Base-by-base conservation (phyloP, 2,113 vertebrate species). In the Pithys albifrons region DNA sequence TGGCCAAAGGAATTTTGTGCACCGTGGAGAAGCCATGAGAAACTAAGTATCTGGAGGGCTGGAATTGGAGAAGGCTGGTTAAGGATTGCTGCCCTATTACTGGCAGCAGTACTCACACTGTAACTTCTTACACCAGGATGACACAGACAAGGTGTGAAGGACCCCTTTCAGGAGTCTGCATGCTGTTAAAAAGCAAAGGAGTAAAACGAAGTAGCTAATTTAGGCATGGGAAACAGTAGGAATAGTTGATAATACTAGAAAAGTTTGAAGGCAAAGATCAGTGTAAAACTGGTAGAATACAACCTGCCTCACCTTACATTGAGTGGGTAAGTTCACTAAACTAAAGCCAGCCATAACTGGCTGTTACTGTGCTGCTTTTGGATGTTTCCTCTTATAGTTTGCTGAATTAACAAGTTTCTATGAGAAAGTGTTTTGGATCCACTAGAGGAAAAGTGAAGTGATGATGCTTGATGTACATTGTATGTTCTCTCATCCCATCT, bases 61-160 rank as follows among this genome's bases (percentile, higher is more conserved):
- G 1, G 43, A 16, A 12, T 0, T 5, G 57, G 45, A 57, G 78
- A 49, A 4, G 48, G 37, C 19, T 55, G 61, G 17, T 2, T 41
- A 1, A 1, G 4, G 33, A 12, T 15, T 17, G 24, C 13, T n/a
- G 0, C 20, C 8, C 0, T 25, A 2, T 25, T 25, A 0, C 25
- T 2, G 5, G 22, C 43, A 45, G 84, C 14, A 15, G 20, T 16
- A 4, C 51, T 76, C 7, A 1, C 6, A 4, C 17, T 1, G 5
- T 23, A 14, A 7, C 14, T 51, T 39, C 49, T 69, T 24, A 1
- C 14, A 12, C 39, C 4, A 0, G 0, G 1, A 12, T n/a, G 10
- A 12, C 0, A 0, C 31, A 7, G 7, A 14, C 20, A 6, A 4
- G 29, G 24, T 51, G 5, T 24, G 41, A 8, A 49, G 49, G 33